Percentiles rank a stretch among this genome's conserved stretches.
These are phyloP conservation scores for Pachyramphus minor DNA, from an alignment of 2,113 vertebrate genomes.

Conservation along the genomic window DNA sequence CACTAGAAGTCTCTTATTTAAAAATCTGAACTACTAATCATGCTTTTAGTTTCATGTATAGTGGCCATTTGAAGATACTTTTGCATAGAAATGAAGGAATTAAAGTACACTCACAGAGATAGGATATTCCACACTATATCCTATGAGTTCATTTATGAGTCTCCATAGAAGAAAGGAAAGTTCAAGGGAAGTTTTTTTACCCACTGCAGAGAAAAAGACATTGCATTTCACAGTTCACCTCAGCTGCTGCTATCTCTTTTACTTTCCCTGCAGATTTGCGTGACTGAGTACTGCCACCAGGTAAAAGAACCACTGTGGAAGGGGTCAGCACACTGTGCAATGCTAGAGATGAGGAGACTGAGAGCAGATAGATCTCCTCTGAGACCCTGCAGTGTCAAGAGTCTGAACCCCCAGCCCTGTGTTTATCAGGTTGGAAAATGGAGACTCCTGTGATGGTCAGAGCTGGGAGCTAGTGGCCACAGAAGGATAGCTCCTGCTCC, in stretches of 20 bases:
- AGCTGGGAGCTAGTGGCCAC: not conserved
- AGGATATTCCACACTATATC: not conserved
- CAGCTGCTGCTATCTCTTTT: not conserved
- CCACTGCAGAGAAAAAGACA: not conserved
- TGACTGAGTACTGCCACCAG: not conserved
- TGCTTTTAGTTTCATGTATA: not conserved
- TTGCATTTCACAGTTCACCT: not conserved
- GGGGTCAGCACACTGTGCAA: not conserved
- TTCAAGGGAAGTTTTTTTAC: not conserved
- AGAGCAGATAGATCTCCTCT: not conserved
- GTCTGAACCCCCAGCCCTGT: not conserved
- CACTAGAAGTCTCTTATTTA: not conserved
- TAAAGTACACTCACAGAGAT: not conserved
- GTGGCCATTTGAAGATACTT: constrained; percentile 28
- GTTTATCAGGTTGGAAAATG: not conserved
- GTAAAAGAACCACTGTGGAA: not conserved
- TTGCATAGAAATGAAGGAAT: constrained; percentile 49
- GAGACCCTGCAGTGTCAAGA: not conserved
- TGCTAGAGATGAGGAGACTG: not conserved
- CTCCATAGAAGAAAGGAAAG: not conserved
- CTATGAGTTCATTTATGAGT: not conserved
- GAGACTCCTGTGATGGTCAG: not conserved
- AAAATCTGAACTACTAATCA: constrained; percentile 12
- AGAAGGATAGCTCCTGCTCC: not conserved
- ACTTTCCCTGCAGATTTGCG: not conserved